These are phyloP conservation scores for Saccopteryx leptura DNA, from an alignment of 2,113 vertebrate genomes.

Conservation along the genomic window DNA sequence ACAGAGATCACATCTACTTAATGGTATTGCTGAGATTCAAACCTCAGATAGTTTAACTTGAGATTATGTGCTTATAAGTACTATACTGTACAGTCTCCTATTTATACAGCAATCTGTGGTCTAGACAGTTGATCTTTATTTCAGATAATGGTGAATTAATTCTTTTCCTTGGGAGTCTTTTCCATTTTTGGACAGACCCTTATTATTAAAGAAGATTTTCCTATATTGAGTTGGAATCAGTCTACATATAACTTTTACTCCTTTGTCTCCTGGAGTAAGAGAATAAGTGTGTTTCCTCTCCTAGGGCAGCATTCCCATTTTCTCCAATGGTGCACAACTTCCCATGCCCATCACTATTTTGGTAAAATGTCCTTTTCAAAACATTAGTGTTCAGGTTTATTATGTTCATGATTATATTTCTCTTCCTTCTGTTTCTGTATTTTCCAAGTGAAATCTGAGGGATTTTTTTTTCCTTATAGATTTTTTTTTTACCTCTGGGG, in stretches of 20 bases:
- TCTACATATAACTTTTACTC: background rate
- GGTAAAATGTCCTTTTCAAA: slow-evolving; percentile 57
- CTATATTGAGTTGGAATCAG: background rate
- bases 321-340: background rate
- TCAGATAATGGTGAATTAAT: background rate
- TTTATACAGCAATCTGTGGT: background rate
- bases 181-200: background rate
- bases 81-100: background rate
- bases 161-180: background rate
- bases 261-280: background rate
- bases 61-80: background rate
- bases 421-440: background rate
- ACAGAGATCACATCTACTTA: background rate
- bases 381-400: background rate
- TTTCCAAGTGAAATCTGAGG: slow-evolving; percentile 39
- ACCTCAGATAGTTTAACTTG: background rate
- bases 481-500: background rate
- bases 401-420: background rate
- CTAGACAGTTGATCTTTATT: background rate
- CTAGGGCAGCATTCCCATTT: background rate
- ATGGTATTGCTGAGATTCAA: background rate
- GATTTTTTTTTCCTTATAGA: background rate
- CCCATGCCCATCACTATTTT: background rate
- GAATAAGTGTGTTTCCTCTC: background rate
- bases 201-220: background rate